A percentile compares a stretch with the other conserved stretches of the same genome.
phyloP scores from a whole-genome alignment of 2,888 invertebrate species.

The Rutpela maculata region DNA sequence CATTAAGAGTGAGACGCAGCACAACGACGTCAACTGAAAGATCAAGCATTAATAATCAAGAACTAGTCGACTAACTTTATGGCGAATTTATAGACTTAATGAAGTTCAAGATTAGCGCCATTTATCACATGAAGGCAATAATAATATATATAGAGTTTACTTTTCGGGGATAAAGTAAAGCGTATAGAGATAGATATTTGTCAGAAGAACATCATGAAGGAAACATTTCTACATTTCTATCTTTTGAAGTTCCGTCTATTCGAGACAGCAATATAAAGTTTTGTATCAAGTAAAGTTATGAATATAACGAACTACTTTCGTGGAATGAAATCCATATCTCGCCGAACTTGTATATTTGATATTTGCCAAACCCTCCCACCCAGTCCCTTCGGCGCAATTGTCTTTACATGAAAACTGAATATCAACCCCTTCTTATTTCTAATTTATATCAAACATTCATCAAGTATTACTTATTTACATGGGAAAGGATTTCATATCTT shows the following conservation, averaged over 20 bases:
- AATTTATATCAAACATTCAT: slow-evolving; percentile 54
- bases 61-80: slow-evolving; percentile 55
- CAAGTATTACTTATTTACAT: slow-evolving; percentile 34
- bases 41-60: slow-evolving; percentile 52
- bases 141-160: slow-evolving; percentile 61
- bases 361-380: slow-evolving; percentile 63
- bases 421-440: slow-evolving; percentile 46
- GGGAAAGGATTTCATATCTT: slow-evolving; percentile 10
- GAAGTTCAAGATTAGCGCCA: slow-evolving; percentile 61
- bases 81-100: slow-evolving; percentile 59
- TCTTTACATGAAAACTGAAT: slow-evolving; percentile 52
- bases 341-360: slow-evolving; percentile 69
- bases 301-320: slow-evolving; percentile 67
- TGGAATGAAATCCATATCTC: slow-evolving; percentile 70
- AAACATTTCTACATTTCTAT: slow-evolving; percentile 59
- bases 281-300: slow-evolving; percentile 70
- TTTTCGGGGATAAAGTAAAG: slow-evolving; percentile 54
- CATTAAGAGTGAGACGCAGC: not conserved
- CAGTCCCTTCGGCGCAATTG: slow-evolving; percentile 60
- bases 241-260: slow-evolving; percentile 59
- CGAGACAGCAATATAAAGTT: slow-evolving; percentile 70
- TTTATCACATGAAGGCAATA: slow-evolving; percentile 60
- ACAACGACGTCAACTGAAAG: slow-evolving; percentile 11
- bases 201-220: slow-evolving; percentile 58
- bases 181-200: slow-evolving; percentile 59